Conservation (phyloP, 2,113 vertebrate genomes). For the Phalacrocorax aristotelis region DNA sequence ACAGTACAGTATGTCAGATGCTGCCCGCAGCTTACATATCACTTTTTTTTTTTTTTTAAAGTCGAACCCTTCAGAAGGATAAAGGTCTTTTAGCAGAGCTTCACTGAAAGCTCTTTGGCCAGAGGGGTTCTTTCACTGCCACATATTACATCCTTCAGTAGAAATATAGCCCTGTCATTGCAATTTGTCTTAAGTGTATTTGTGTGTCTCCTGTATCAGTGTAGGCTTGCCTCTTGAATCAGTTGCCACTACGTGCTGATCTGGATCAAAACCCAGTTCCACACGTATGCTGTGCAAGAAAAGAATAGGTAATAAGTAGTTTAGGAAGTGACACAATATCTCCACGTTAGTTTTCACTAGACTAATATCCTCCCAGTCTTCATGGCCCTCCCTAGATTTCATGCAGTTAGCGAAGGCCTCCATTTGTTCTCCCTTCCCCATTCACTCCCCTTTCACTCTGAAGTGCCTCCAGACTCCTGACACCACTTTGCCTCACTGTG, state of each 20-base stretch:
- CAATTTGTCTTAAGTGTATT: background rate
- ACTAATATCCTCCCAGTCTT: background rate
- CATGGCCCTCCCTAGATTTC: background rate
- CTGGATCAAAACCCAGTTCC: background rate
- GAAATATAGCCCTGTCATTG: background rate
- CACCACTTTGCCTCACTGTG: background rate
- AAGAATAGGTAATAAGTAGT: background rate
- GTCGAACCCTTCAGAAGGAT: background rate
- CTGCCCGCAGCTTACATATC: background rate
- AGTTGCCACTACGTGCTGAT: background rate
- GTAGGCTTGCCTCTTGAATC: background rate
- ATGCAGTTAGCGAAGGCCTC: background rate
- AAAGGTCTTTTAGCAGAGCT: background rate
- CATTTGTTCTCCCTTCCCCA: background rate
- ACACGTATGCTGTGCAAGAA: background rate
- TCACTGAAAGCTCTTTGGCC: background rate
- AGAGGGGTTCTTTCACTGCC: background rate
- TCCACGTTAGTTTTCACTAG: background rate
- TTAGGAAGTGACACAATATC: background rate
- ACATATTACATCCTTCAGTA: background rate
- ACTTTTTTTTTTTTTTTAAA: background rate
- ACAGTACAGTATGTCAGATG: accelerated
- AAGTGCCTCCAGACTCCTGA: background rate
- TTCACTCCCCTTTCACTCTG: background rate
- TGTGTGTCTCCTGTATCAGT: background rate